Percentiles rank a stretch among this genome's conserved stretches.
phyloP scores from a whole-genome alignment of 2,797 vertebrate species.

The Parauchenoglanis punctatus region DNA sequence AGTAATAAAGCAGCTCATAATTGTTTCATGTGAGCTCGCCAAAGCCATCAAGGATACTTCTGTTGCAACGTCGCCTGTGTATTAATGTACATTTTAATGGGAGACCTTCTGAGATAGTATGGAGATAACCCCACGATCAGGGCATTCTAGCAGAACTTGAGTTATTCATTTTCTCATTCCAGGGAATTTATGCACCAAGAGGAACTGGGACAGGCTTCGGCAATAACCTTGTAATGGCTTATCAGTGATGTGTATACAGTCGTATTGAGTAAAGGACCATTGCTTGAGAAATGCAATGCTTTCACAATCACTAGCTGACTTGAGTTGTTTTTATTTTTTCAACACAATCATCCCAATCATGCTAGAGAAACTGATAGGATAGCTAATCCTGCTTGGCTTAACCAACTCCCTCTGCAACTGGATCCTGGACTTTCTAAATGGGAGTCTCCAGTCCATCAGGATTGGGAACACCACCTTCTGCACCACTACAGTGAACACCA shows the following conservation, averaged over 20 bases:
- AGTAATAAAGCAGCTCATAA: constrained; percentile 72
- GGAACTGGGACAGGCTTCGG: constrained; percentile 26
- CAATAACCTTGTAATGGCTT: constrained; percentile 28
- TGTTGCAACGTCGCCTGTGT: constrained; percentile 43
- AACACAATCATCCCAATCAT: not conserved
- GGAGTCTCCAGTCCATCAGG: not conserved
- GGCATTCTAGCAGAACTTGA: constrained; percentile 43
- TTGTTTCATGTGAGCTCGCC: constrained; percentile 73
- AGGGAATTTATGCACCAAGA: constrained; percentile 41
- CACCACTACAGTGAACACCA: not conserved
- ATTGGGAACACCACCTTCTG: not conserved
- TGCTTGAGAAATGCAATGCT: not conserved
- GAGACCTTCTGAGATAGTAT: constrained; percentile 48
- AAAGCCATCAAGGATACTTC: constrained; percentile 55
- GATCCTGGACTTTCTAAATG: not conserved
- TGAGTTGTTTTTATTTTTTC: not conserved
- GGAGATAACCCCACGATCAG: constrained; percentile 44
- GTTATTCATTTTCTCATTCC: constrained; percentile 52
- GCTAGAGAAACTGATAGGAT: not conserved
- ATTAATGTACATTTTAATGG: constrained; percentile 56
- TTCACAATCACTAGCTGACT: not conserved
- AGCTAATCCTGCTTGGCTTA: not conserved
- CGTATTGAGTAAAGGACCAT: not conserved
- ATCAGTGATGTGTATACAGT: not conserved
- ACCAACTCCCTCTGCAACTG: not conserved